A percentile compares a stretch with the other conserved stretches of the same genome.
Evolutionary conservation across 2,113 vertebrate species (phyloP).

Genomic region (Psephotus haematonotus): DNA sequence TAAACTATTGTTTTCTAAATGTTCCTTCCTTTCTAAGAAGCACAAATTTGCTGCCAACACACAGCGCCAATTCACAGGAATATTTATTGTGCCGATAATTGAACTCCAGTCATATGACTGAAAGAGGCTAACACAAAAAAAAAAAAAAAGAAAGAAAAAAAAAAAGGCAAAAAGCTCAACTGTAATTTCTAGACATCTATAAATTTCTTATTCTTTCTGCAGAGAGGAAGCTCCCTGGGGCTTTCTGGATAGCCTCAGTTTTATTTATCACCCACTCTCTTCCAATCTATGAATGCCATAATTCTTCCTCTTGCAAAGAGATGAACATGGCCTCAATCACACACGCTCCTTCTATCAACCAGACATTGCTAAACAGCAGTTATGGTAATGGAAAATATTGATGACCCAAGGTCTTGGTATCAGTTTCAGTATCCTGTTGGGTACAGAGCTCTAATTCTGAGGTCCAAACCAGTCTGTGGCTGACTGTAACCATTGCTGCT

Average conservation of each 20-base stretch:
- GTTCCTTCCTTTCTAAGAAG: conserved; percentile 67
- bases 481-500: background rate
- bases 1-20: conserved; percentile 53
- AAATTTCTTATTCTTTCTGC: conserved; percentile 74
- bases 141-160: background rate
- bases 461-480: background rate
- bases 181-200: conserved; percentile 77
- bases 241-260: conserved; percentile 67
- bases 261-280: conserved; percentile 69
- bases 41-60: conserved; percentile 66
- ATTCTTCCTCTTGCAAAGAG: conserved; percentile 56
- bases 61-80: conserved; percentile 71
- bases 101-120: conserved; percentile 73
- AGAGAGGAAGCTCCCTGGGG: conserved; percentile 70
- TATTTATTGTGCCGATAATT: conserved; percentile 79
- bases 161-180: conserved; percentile 70
- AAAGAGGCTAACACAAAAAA: conserved; percentile 57
- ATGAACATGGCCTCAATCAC: conserved; percentile 47
- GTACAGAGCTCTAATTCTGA: background rate
- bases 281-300: conserved; percentile 64
- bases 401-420: background rate
- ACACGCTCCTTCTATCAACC: background rate
- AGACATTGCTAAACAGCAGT: conserved; percentile 37
- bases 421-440: background rate
- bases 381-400: conserved; percentile 38